Base-by-base conservation (phyloP, 2,113 vertebrate genomes). In the Oplegnathus fasciatus region DNA sequence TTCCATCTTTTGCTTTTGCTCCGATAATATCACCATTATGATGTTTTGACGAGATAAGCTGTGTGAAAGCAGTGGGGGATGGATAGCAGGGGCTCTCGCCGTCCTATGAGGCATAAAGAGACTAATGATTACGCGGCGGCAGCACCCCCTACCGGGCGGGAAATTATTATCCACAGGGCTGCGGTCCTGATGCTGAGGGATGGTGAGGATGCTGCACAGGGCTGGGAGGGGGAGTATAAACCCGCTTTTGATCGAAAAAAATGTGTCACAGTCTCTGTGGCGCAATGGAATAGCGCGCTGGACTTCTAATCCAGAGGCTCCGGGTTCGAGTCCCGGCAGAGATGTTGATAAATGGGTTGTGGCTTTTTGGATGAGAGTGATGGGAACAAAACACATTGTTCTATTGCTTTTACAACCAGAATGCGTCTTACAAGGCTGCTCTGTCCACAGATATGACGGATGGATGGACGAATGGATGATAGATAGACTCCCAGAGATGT, bases 221-320 rank as follows among this genome's bases (percentile, higher is more conserved):
- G 75, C 30, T 26, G 76, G 86, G 87, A 91, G 89, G 86, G 82
- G 91, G 70, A 68, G 91, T 91, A 90, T 94, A 90, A 95, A 89
- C 77, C 73, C 67, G 78, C 54, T 89, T 85, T 90, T 90, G 85
- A 86, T 79, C 22, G 17, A 22, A 44, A 66, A 50, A n/a, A 64
- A 40, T 17, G 80, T 84, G 88, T 75, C 90, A 86, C 78, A 62
- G 96, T 96, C 91, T 94, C 98, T 99, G 98, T 99, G 98, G 98
- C 98, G 97, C 98, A 99, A 99, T 99, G 98, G 98, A 99, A 98
- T 98, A 99, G 98, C 97, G 98, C 98, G 97, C 98, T 99, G 98
- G 98, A 99, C 98, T 99, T 99, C 98, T 99, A 99, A 99, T 99
- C 98, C 98, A 99, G 98, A 99, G 98, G 98, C 97, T 99, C 98